Evolutionary conservation across 2,797 vertebrate species (phyloP), one percentile per base, ranked within the genome.

Genomic region (Lerista edwardsae): DNA sequence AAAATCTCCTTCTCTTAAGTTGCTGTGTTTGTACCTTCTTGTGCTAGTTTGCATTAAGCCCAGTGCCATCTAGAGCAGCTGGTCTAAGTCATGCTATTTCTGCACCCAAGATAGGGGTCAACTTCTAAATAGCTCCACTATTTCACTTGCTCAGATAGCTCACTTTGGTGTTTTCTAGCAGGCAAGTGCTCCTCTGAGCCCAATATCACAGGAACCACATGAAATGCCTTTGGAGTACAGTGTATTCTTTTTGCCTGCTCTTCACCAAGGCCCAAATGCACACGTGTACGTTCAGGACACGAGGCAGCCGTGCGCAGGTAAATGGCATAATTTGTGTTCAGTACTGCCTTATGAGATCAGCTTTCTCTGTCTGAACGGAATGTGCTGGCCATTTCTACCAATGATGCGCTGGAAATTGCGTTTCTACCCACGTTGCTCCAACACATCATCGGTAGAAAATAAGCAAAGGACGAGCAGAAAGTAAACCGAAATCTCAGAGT

Each of bases 91-190:
- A 69, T 36, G 12, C 8, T 61, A 71, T 84, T 84, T 61, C 29
- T 47, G 12, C 39, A 6, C 2, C 34, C 6, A 11, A 36, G 51
- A 57, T 27, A 71, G 29, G 21, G 44, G 65, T 47, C 55, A 59
- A 41, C 61, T 83, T 76, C 27, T 55, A 67, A 83, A 44, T n/a
- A 76, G 74, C 47, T 76, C 34, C 19, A 57, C 29, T 59, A 75
- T 31, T 83, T 83, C 82, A 83, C 44, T 23, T 11, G n/a, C 47
- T 55, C 15, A 2, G 17, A 57, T 44, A 31, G 27, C 47, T 59
- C 73, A 68, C 47, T 17, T 68, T 36, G 57, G 62, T 69, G 39
- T 61, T 41, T 59, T 68, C 65, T 44, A 14, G 55, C 74, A 71
- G 51, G 19, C 51, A 57, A 77, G 29, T 17, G 29, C 61, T 39